These are phyloP conservation scores for Paradisaea rubra DNA, from an alignment of 2,113 vertebrate genomes.

Conservation along the genomic window DNA sequence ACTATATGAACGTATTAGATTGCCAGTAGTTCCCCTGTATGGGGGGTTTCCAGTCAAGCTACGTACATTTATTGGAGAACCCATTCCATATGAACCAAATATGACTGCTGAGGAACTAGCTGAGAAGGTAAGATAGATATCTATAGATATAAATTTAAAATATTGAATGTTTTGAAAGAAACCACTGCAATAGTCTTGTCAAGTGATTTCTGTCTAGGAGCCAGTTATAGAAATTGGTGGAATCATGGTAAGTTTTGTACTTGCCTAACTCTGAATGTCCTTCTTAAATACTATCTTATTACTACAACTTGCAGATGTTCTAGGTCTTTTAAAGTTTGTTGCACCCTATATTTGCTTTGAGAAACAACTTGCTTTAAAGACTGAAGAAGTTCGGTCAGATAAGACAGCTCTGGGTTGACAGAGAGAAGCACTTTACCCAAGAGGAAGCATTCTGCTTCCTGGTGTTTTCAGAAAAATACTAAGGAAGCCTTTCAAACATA, in stretches of 20 bases:
- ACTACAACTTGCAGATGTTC: not conserved
- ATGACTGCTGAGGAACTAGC: slow-evolving; percentile 82
- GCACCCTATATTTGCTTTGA: not conserved
- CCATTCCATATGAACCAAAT: slow-evolving; percentile 90
- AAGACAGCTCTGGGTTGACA: not conserved
- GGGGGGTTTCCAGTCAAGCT: slow-evolving; percentile 96
- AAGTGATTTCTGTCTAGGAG: not conserved
- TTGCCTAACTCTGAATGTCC: not conserved
- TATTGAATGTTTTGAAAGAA: not conserved
- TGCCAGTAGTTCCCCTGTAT: slow-evolving; percentile 86
- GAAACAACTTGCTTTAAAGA: not conserved
- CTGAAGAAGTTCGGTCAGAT: not conserved
- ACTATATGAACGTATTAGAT: slow-evolving; percentile 84
- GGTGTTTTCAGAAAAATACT: not conserved
- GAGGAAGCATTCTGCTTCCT: not conserved
- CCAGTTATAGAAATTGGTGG: not conserved
- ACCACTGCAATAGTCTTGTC: not conserved
- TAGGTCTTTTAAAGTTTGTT: not conserved
- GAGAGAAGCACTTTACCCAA: not conserved
- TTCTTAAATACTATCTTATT: not conserved
- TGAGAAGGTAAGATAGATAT: slow-evolving; percentile 77
- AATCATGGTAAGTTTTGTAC: not conserved
- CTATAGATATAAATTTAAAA: not conserved
- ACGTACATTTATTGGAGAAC: slow-evolving; percentile 90
- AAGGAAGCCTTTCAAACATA: not conserved